Percentiles rank a stretch among this genome's conserved stretches.
phyloP scores from a whole-genome alignment of 1,140 invertebrate genomes.

The Temnothorax longispinosus region DNA sequence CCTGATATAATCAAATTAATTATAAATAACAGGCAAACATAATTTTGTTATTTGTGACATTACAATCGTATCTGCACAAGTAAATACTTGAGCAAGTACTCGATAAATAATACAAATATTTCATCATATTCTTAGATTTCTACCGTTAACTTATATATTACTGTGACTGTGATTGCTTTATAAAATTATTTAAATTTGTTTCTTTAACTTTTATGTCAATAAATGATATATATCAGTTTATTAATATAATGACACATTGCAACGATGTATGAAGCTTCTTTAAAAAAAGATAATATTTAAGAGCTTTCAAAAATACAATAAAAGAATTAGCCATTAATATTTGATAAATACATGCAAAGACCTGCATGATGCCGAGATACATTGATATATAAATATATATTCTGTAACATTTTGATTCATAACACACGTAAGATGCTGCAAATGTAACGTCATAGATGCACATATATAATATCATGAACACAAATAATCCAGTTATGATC shows the following conservation, averaged over 20 bases:
- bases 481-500: background rate
- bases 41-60: slow-evolving; percentile 43
- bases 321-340: slow-evolving; percentile 12
- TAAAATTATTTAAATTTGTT: slow-evolving; percentile 35
- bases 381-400: slow-evolving; percentile 32
- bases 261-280: background rate
- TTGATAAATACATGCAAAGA: slow-evolving; percentile 16
- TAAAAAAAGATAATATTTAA: background rate
- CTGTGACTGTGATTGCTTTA: slow-evolving; percentile 8
- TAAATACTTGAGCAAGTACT: background rate
- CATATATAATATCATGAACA: background rate
- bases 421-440: background rate
- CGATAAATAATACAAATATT: slow-evolving; percentile 18
- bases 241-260: background rate
- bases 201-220: slow-evolving; percentile 15
- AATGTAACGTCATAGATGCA: slow-evolving; percentile 12
- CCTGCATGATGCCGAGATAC: slow-evolving; percentile 34
- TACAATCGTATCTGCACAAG: slow-evolving; percentile 5
- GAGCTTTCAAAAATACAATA: slow-evolving; percentile 1
- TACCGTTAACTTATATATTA: background rate
- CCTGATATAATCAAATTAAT: slow-evolving; percentile 47
- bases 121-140: slow-evolving; percentile 28
- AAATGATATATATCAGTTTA: background rate
- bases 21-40: slow-evolving; percentile 42
- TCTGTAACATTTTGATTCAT: slow-evolving; percentile 26